Conservation (phyloP, 2,113 vertebrate species). For the Burhinus oedicnemus region DNA sequence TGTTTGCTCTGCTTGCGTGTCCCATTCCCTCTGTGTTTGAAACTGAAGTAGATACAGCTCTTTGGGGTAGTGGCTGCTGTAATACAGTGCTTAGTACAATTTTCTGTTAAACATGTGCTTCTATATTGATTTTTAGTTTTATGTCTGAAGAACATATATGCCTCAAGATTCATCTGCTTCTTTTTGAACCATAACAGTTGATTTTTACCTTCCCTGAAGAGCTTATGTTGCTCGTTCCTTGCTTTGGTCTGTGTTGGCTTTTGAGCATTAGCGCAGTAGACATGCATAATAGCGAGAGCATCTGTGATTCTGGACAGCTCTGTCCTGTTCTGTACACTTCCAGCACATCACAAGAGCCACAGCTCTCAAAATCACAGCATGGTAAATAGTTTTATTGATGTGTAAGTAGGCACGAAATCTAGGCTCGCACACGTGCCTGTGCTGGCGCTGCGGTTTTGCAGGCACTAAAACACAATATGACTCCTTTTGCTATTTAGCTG, state of each 20-base stretch:
- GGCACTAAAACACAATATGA: not conserved
- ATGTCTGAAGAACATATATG: accelerated
- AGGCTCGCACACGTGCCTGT: not conserved
- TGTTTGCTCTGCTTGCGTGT: not conserved
- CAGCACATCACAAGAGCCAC: not conserved
- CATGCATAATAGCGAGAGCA: not conserved
- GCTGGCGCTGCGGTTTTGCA: slow-evolving; percentile 1
- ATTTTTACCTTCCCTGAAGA: not conserved
- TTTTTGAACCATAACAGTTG: not conserved
- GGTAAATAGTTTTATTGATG: not conserved
- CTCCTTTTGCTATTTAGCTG: not conserved
- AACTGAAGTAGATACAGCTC: not conserved
- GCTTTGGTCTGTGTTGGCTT: not conserved
- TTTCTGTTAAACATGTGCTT: not conserved
- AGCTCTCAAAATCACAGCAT: not conserved
- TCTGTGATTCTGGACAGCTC: slow-evolving; percentile 13
- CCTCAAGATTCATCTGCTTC: not conserved
- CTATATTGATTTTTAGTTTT: not conserved
- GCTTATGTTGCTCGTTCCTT: not conserved
- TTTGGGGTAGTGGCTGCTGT: not conserved
- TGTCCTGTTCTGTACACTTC: not conserved
- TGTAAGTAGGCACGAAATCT: not conserved
- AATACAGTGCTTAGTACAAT: not conserved
- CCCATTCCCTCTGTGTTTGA: not conserved
- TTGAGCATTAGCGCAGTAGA: not conserved